Evolutionary conservation across 2,888 invertebrate species (phyloP).

Genomic region (Erebia ligea): DNA sequence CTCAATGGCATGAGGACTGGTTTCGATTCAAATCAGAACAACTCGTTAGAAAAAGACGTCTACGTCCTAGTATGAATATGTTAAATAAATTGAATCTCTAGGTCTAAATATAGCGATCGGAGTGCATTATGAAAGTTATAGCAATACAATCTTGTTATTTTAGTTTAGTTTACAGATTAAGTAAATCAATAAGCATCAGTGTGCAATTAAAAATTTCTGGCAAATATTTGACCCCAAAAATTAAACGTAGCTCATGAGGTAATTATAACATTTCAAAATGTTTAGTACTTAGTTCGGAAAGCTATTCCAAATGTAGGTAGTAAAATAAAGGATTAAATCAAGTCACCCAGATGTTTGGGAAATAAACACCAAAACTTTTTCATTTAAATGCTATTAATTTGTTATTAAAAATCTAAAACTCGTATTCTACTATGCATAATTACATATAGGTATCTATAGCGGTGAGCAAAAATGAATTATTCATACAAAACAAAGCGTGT

Average conservation of each 20-base stretch:
- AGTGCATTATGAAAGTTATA: no score
- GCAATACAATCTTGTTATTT: no score
- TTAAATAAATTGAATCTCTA: no score
- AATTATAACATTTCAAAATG: neutral
- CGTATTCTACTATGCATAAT: neutral
- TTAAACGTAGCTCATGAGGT: neutral
- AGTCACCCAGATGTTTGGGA: neutral
- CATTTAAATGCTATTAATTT: neutral
- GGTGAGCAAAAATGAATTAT: conserved; percentile 30
- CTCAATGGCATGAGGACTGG: no score
- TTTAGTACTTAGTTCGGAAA: neutral
- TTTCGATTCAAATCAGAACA: no score
- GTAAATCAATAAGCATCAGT: no score
- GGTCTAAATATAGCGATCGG: no score
- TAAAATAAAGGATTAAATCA: neutral
- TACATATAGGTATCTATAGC: conserved; percentile 12
- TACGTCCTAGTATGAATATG: no score
- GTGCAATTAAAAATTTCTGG: no score
- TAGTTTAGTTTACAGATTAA: no score
- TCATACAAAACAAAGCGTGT: conserved; percentile 32
- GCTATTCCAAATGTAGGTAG: neutral
- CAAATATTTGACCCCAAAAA: no score
- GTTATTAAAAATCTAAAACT: neutral
- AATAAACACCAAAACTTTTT: neutral
- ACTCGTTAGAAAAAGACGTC: no score